phyloP scores from a whole-genome alignment of 2,113 vertebrate genomes.

The Jacana jacana region DNA sequence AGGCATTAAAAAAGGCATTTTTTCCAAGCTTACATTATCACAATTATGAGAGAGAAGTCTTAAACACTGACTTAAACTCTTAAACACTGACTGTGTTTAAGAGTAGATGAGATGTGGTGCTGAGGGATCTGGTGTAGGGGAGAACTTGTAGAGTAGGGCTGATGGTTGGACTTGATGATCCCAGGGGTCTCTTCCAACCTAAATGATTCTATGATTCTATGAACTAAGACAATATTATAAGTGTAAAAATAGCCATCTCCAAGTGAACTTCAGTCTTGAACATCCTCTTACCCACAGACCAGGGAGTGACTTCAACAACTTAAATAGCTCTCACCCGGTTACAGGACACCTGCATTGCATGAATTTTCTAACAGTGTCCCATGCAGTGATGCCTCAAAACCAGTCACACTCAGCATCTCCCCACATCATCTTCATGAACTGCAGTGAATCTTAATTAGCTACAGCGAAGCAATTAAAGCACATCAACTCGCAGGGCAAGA shows the following conservation, averaged over 20 bases:
- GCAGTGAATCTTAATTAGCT: background rate
- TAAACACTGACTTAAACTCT: no score
- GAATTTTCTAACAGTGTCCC: background rate
- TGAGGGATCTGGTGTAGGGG: no score
- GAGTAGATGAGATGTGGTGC: no score
- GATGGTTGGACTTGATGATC: no score
- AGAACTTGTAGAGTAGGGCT: no score
- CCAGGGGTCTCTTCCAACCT: no score
- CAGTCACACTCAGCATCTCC: background rate
- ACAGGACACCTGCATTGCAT: background rate
- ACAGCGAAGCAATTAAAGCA: background rate
- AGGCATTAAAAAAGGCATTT: background rate
- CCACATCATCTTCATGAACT: background rate
- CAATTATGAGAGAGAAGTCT: background rate
- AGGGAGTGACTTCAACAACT: background rate
- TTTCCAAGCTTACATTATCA: background rate
- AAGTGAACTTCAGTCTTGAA: background rate
- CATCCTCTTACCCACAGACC: background rate
- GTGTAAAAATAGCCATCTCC: background rate
- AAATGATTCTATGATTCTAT: no score
- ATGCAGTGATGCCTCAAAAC: background rate
- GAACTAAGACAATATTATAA: background rate
- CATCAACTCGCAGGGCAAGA: background rate
- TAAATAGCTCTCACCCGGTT: background rate
- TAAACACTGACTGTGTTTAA: no score